phyloP scores from a whole-genome alignment of 2,888 invertebrate species.

The Lasioglossum leucozonium region DNA sequence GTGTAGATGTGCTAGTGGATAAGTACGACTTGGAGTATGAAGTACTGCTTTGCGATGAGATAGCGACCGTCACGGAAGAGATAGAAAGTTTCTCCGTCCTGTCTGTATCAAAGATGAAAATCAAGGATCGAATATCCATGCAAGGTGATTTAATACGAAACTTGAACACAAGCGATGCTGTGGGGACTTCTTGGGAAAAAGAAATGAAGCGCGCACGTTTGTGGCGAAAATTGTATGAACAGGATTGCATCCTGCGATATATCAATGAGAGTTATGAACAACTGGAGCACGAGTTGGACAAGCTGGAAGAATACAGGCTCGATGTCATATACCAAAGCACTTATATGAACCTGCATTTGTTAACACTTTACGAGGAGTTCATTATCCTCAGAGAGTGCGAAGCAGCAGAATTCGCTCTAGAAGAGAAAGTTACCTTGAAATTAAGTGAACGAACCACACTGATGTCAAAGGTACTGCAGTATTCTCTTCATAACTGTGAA shows the following conservation, averaged over 20 bases:
- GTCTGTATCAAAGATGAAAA: constrained; percentile 55
- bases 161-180: constrained; percentile 77
- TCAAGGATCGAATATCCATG: constrained; percentile 60
- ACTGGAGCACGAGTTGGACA: constrained; percentile 88
- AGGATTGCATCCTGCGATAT: constrained; percentile 87
- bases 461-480: constrained; percentile 67
- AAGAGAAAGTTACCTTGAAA: constrained; percentile 87
- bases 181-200: constrained; percentile 86
- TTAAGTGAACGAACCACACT: constrained; percentile 84
- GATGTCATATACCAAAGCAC: constrained; percentile 87
- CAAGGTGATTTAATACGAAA: constrained; percentile 40
- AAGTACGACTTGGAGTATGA: constrained; percentile 77
- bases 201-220: constrained; percentile 86
- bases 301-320: constrained; percentile 86
- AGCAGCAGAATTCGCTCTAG: constrained; percentile 88
- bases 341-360: constrained; percentile 88
- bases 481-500: neutral
- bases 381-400: constrained; percentile 91
- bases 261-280: constrained; percentile 87
- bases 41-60: constrained; percentile 75
- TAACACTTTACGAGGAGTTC: constrained; percentile 90
- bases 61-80: constrained; percentile 50
- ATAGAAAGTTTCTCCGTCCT: constrained; percentile 44
- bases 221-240: constrained; percentile 87
- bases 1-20: constrained; percentile 27